Base-by-base conservation (phyloP, 2,113 vertebrate genomes). In the Cinclus mexicanus region DNA sequence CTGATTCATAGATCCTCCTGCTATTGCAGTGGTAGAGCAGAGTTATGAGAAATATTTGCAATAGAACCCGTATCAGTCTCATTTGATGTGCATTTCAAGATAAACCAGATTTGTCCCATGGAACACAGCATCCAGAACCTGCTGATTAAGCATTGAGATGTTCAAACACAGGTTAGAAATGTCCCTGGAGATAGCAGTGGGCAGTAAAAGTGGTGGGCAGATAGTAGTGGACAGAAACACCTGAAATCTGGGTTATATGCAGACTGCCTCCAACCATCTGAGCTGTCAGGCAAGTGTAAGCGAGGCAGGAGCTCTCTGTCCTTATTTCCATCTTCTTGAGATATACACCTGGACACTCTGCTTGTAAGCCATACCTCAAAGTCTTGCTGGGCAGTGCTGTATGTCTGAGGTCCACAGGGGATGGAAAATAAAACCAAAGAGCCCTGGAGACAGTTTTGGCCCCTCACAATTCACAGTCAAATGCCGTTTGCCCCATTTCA, bases 21-120 rank as follows among this genome's bases (percentile, higher is more conserved):
- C 44, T 91, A 9, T 19, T 89, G 65, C 80, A 59, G 60, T 35
- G 47, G 49, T 53, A 82, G 56, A 39, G 49, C 29, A 72, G 46
- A 78, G n/a, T 71, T 78, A 59, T 4, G 47, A 86, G 76, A 88
- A 89, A 44, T 37, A 92, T 49, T 91, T 92, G 56, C 47, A 60
- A 41, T 39, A 78, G 64, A 81, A 93, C 89, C 47, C 76, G 84
- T 83, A 93, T 83, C 76, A 84, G 6, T 64, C 52, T 83, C 5
- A 1, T 63, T 61, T 37, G 31, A n/a, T 88, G 71, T 65, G 50
- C 61, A 44, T 87, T 88, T 94, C 63, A 60, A 81, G 89, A 90
- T 39, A 86, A 92, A 90, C 26, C 64, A 74, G 55, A 39, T 87
- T 78, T 70, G 44, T 93, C 37, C 78, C 56, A 49, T 3, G 15